These are phyloP conservation scores for Megaceryle torquata DNA, from an alignment of 2,113 vertebrate genomes.

Conservation along the genomic window DNA sequence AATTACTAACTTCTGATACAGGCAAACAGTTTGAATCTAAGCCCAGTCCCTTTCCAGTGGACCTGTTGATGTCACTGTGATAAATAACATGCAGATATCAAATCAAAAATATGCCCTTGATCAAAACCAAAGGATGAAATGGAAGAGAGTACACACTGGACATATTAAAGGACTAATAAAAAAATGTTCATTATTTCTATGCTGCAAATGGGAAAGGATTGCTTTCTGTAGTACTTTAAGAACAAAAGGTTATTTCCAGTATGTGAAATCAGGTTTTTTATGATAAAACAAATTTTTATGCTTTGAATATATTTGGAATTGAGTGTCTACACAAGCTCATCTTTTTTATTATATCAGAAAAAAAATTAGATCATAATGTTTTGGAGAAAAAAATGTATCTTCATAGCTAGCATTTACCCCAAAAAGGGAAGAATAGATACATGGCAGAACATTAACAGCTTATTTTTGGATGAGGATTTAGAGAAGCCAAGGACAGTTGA, in stretches of 20 bases:
- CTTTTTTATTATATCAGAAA: conserved; percentile 22
- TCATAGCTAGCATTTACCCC: not conserved
- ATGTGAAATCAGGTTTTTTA: conserved; percentile 1
- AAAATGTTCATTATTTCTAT: not conserved
- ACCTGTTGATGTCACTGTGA: not conserved
- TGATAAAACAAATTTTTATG: conserved; percentile 25
- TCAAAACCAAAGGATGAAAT: not conserved
- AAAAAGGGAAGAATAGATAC: not conserved
- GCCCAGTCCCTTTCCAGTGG: not conserved
- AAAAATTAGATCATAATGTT: not conserved
- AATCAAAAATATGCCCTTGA: not conserved
- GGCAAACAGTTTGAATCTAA: not conserved
- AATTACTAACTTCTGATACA: not conserved
- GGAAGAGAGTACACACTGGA: not conserved
- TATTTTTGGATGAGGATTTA: not conserved
- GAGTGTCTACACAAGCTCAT: not conserved
- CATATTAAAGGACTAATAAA: not conserved
- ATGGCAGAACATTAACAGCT: not conserved
- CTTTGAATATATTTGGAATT: not conserved
- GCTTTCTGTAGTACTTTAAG: not conserved
- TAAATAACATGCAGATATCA: not conserved
- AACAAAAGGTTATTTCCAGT: conserved; percentile 13
- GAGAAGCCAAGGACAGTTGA: not conserved
- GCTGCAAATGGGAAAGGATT: not conserved
- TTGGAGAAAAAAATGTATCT: not conserved